Evolutionary conservation across 2,113 vertebrate genomes (phyloP).

Genomic region (Oceanites oceanicus): DNA sequence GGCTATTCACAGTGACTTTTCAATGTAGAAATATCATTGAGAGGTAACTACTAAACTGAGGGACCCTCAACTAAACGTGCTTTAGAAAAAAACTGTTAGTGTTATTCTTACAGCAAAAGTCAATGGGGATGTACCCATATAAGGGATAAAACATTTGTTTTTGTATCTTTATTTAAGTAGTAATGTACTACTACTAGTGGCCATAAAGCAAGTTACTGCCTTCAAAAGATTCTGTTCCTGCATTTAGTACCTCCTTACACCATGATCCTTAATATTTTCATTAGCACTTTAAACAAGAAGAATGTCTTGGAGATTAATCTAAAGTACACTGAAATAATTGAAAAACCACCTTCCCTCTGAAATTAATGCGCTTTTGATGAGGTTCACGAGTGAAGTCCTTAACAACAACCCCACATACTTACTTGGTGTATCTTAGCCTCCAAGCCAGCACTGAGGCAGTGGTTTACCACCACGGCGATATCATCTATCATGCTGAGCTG

Average conservation of each 20-base stretch:
- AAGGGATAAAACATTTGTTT: not conserved
- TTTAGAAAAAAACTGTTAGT: not conserved
- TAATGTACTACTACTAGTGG: not conserved
- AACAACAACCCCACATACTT: not conserved
- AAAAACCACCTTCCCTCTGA: not conserved
- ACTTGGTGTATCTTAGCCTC: not conserved
- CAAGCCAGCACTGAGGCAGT: not conserved
- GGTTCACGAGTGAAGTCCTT: not conserved
- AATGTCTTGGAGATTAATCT: not conserved
- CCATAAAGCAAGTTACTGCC: not conserved
- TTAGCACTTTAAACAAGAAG: not conserved
- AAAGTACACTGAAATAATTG: not conserved
- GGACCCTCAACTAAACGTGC: not conserved
- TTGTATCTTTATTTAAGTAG: not conserved
- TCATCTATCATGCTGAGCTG: fast-evolving
- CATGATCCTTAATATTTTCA: not conserved
- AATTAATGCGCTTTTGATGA: not conserved
- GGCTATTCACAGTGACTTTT: not conserved
- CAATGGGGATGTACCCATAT: not conserved
- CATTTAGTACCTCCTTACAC: not conserved
- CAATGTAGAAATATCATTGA: not conserved
- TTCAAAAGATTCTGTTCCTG: not conserved
- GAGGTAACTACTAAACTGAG: not conserved
- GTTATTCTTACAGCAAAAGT: not conserved
- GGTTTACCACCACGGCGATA: not conserved